Base-by-base conservation (phyloP, 2,888 invertebrate species). In the Trachelus stipa region DNA sequence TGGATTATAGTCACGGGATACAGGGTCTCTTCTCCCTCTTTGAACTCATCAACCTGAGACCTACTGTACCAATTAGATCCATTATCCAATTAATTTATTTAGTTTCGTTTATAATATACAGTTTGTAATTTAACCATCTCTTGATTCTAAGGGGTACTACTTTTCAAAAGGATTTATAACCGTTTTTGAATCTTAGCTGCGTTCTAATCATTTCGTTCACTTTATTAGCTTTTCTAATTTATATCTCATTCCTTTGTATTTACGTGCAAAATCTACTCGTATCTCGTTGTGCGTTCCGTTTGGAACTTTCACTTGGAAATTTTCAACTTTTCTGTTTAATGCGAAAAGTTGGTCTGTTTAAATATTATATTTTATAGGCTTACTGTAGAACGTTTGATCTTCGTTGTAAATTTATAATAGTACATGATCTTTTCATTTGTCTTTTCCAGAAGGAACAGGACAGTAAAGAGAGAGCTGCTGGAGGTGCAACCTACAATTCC, bases 401-500 rank as follows among this genome's bases (percentile, higher is more conserved):
- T 40, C 40, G 6, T 40, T 15, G 15, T 40, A 6, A 6, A 40
- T 15, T 0, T 15, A 40, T 15, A 23, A 56, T 56, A 2, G 15
- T 9, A 56, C 23, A 23, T 56, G 56, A 2, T 56, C 6, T 23
- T 56, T 56, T 56, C 56, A 23, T 33, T 73, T 79, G 77, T 73
- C 73, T 30, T 68, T 85, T 87, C 1, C 85, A 91, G 90, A 90
- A 91, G 81, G 90, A 89, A 74, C 88, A 86, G 79, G 88, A 80
- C 83, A 85, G 85, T 79, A 86, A 87, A 89, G 90, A 86, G 89
- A 88, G 80, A 80, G 9, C 56, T 56, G 23, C 23, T 23, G 56
- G 56, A 69, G 87, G 88, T 79, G 84, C 88, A 78, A 83, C 92
- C 88, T 93, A 92, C 84, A 92, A 92, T 79, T 90, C 92, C 75